Evolutionary conservation across 35 echinoderm and acorn worm species (phyloP).

Genomic region (Lytechinus pictus): DNA sequence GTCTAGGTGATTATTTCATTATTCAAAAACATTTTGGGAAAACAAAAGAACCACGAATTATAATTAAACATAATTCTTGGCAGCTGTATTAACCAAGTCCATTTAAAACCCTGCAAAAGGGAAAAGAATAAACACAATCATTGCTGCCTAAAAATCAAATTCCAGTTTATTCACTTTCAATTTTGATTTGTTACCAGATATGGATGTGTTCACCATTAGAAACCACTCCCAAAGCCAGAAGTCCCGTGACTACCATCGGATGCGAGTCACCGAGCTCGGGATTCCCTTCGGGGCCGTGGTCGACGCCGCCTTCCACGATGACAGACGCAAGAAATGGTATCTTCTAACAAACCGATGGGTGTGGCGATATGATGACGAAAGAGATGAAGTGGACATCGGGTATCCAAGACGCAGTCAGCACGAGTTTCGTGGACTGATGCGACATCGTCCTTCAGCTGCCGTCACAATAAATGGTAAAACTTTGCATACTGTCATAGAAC

Average conservation of each 20-base stretch:
- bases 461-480: neutral
- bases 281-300: neutral
- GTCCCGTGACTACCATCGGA: neutral
- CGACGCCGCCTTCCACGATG: slow-evolving; percentile 42
- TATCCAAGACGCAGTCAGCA: slow-evolving; percentile 12
- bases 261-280: neutral
- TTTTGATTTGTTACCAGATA: neutral
- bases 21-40: too few species aligned
- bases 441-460: neutral
- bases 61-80: too few species aligned
- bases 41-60: too few species aligned
- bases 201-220: neutral
- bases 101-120: too few species aligned
- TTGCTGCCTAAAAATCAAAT: too few species aligned
- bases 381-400: neutral
- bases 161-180: neutral
- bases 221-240: neutral
- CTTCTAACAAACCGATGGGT: slow-evolving; percentile 27
- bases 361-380: slow-evolving; percentile 33
- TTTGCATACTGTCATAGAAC: neutral
- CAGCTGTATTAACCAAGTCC: too few species aligned
- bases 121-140: too few species aligned
- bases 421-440: slow-evolving; percentile 25
- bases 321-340: neutral
- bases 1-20: too few species aligned